Conservation (phyloP, 35 echinoderm and acorn worm genomes). For the Nesometra sesokonis region DNA sequence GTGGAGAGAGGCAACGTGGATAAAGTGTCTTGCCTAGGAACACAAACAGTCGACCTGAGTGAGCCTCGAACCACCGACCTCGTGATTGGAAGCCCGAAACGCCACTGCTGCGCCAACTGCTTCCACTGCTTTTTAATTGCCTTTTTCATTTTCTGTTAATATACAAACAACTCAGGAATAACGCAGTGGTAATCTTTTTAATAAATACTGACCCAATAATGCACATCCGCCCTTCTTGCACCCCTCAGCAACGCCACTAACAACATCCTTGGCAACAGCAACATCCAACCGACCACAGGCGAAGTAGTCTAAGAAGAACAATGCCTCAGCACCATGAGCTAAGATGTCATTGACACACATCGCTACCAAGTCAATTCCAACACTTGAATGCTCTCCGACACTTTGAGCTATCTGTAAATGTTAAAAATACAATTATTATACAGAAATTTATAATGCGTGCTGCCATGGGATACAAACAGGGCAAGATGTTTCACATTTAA, state of each 20-base stretch:
- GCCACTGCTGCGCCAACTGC: too few species aligned
- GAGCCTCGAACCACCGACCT: too few species aligned
- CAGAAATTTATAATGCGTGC: too few species aligned
- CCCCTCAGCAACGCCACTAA: conserved; percentile 71
- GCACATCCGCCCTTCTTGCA: conserved; percentile 78
- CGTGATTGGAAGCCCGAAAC: too few species aligned
- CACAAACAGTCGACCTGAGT: too few species aligned
- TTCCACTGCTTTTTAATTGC: not conserved
- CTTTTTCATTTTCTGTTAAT: not conserved
- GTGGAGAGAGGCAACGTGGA: too few species aligned
- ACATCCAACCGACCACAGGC: conserved; percentile 68
- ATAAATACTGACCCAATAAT: conserved; percentile 55
- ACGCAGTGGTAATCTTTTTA: too few species aligned
- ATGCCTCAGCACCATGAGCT: conserved; percentile 80
- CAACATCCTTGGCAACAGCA: conserved; percentile 50
- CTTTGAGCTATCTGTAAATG: conserved; percentile 67
- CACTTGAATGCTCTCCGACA: conserved; percentile 51
- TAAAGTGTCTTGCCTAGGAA: too few species aligned
- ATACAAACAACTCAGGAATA: not conserved
- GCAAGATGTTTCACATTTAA: too few species aligned
- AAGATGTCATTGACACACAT: conserved; percentile 98
- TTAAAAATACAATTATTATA: too few species aligned
- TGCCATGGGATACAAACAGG: too few species aligned
- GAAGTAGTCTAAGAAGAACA: conserved; percentile 96
- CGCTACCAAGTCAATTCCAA: conserved; percentile 80